Conservation (phyloP, 2,113 vertebrate species). For the Pseudopipra pipra region DNA sequence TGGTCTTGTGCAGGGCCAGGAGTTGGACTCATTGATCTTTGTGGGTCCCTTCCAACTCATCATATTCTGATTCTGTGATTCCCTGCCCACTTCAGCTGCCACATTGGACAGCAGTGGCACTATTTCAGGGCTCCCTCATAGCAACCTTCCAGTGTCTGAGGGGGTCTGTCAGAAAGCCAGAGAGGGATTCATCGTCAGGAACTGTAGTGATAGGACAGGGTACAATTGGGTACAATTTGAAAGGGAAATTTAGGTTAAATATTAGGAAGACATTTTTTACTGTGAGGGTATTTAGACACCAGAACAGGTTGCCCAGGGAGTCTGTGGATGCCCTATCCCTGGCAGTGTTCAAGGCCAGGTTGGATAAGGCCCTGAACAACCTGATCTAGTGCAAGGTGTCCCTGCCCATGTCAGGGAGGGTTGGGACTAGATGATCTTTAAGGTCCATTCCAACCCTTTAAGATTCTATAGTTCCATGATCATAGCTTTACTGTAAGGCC, state of each 20-base stretch:
- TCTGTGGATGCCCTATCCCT: background rate
- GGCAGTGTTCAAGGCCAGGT: too few relatives aligned
- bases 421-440: background rate
- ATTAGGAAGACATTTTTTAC: background rate
- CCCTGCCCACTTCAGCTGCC: too few relatives aligned
- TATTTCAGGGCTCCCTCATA: too few relatives aligned
- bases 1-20: background rate
- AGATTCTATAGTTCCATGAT: background rate
- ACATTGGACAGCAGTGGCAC: too few relatives aligned
- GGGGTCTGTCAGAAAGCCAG: too few relatives aligned
- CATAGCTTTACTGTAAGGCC: background rate
- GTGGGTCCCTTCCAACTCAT: too few relatives aligned
- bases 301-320: background rate
- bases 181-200: too few relatives aligned
- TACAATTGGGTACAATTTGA: background rate
- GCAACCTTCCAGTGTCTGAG: too few relatives aligned
- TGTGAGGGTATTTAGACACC: background rate
- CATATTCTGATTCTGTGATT: too few relatives aligned
- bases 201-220: too few relatives aligned
- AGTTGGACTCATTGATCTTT: background rate
- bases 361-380: too few relatives aligned
- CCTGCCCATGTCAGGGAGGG: background rate
- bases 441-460: background rate
- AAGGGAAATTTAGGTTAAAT: background rate
- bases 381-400: background rate